A percentile compares a stretch with the other conserved stretches of the same genome.
Evolutionary conservation across 2,888 invertebrate genomes (phyloP).

Genomic region (Drosophila infuscata): DNA sequence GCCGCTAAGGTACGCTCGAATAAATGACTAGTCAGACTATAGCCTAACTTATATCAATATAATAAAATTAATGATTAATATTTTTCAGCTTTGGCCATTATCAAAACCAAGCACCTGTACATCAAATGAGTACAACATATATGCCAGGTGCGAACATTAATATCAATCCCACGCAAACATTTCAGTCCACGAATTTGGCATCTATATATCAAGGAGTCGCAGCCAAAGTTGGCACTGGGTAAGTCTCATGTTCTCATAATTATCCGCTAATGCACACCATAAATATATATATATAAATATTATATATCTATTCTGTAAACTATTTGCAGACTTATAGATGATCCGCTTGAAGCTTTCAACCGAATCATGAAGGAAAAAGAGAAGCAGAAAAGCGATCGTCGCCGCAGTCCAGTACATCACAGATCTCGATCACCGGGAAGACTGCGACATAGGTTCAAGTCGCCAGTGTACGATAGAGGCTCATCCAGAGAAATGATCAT

Average conservation of each 20-base stretch:
- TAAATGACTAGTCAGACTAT: not conserved
- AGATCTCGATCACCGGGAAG: slow-evolving; percentile 83
- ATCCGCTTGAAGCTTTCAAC: slow-evolving; percentile 94
- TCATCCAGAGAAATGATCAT: slow-evolving; percentile 67
- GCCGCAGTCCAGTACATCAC: slow-evolving; percentile 85
- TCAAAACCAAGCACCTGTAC: slow-evolving; percentile 63
- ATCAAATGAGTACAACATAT: slow-evolving; percentile 65
- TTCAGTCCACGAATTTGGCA: slow-evolving; percentile 78
- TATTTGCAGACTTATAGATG: slow-evolving; percentile 88
- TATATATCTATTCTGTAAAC: slow-evolving; percentile 1
- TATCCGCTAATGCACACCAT: not conserved
- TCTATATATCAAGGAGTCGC: slow-evolving; percentile 84
- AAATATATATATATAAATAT: not conserved
- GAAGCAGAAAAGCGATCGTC: slow-evolving; percentile 86
- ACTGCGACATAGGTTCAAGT: slow-evolving; percentile 75
- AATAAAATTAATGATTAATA: not conserved
- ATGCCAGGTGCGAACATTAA: slow-evolving; percentile 60
- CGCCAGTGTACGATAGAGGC: slow-evolving; percentile 76
- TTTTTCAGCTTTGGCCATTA: slow-evolving; percentile 62
- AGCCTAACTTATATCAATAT: not conserved
- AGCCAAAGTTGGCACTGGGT: slow-evolving; percentile 84
- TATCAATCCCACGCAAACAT: slow-evolving; percentile 61
- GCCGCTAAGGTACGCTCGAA: slow-evolving; percentile 54
- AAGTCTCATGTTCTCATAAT: slow-evolving; percentile 24
- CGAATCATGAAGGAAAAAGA: slow-evolving; percentile 94